phyloP scores from a whole-genome alignment of 2,888 invertebrate species.

The Parascotia fuliginaria region DNA sequence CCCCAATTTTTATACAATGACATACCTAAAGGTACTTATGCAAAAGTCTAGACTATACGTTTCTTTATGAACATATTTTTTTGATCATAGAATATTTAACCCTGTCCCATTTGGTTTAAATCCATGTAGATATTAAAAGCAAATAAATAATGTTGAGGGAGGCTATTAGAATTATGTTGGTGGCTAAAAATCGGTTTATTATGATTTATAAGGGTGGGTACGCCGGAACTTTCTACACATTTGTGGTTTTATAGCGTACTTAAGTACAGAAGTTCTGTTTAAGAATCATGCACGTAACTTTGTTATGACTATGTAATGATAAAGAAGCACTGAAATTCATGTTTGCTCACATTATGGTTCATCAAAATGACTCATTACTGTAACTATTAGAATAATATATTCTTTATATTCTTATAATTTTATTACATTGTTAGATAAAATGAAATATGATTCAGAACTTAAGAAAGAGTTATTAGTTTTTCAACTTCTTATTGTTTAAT shows the following conservation, averaged over 20 bases:
- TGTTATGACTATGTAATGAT: slow-evolving; percentile 35
- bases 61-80: too few species aligned
- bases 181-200: slow-evolving; percentile 16
- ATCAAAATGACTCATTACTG: slow-evolving; percentile 12
- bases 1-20: too few species aligned
- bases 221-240: slow-evolving; percentile 32
- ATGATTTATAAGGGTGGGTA: slow-evolving; percentile 35
- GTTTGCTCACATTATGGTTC: slow-evolving; percentile 20
- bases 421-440: too few species aligned
- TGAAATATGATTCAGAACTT: too few species aligned
- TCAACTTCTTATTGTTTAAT: too few species aligned
- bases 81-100: too few species aligned
- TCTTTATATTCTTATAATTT: too few species aligned
- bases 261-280: slow-evolving; percentile 31
- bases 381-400: neutral
- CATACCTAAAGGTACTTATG: too few species aligned
- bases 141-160: slow-evolving; percentile 20
- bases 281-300: slow-evolving; percentile 31
- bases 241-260: slow-evolving; percentile 40
- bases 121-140: slow-evolving; percentile 11
- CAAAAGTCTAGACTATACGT: too few species aligned
- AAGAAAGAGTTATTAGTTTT: too few species aligned
- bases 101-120: too few species aligned
- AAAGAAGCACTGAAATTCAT: slow-evolving; percentile 17
- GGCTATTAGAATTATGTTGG: slow-evolving; percentile 15